Conservation (phyloP, 2,888 invertebrate species). For the Caenorhabditis sp. region DNA sequence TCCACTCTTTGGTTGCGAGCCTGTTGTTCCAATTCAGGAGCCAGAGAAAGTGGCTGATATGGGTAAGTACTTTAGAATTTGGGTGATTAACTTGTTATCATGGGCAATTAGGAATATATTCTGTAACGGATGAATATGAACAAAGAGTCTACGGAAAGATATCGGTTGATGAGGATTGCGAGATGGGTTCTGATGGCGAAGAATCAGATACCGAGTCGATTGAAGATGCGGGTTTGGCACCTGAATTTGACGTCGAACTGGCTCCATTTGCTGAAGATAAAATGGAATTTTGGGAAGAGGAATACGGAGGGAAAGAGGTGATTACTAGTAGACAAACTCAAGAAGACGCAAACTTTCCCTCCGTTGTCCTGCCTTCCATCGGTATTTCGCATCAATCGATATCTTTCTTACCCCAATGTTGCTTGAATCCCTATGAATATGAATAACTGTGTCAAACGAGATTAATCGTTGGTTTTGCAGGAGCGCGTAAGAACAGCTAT, state of each 20-base stretch:
- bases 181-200: constrained; percentile 16
- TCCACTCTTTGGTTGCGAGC: constrained; percentile 26
- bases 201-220: constrained; percentile 52
- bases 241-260: constrained; percentile 57
- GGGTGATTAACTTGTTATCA: neutral
- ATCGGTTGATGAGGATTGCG: constrained; percentile 12
- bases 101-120: constrained; percentile 53
- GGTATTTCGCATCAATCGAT: neutral
- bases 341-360: constrained; percentile 42
- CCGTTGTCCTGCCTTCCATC: constrained; percentile 52
- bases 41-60: constrained; percentile 39
- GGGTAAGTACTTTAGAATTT: constrained; percentile 28
- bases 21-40: constrained; percentile 15
- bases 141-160: constrained; percentile 53
- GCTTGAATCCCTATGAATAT: constrained; percentile 8
- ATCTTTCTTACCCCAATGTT: constrained; percentile 16
- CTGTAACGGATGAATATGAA: constrained; percentile 64
- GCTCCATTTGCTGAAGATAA: constrained; percentile 31
- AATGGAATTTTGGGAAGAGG: constrained; percentile 43
- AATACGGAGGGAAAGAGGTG: constrained; percentile 31
- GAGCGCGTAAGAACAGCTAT: constrained; percentile 75
- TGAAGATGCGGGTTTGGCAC: constrained; percentile 51
- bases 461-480: constrained; percentile 67
- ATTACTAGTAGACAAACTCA: neutral
- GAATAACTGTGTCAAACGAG: too few relatives aligned